Percentiles rank a stretch among this genome's conserved stretches.
These are phyloP conservation scores for Oryctolagus cuniculus DNA, from an alignment of 2,113 vertebrate species.

Conservation along the genomic window DNA sequence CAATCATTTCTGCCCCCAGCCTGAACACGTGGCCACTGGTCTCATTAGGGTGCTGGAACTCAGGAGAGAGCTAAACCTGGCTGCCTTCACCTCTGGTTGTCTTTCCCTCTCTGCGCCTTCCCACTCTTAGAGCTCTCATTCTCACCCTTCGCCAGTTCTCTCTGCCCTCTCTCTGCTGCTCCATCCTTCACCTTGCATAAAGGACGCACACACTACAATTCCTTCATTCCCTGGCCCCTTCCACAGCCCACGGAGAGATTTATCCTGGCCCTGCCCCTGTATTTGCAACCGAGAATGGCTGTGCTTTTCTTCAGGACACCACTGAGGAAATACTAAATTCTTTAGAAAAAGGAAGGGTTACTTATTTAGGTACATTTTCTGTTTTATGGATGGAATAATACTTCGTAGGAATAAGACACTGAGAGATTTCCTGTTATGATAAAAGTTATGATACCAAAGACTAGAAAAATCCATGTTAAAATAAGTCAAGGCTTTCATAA, in stretches of 20 bases:
- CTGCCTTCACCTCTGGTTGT: fast-evolving
- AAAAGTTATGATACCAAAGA: not conserved
- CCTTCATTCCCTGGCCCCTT: not conserved
- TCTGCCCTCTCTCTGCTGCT: not conserved
- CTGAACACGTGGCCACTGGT: not conserved
- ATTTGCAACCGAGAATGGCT: not conserved
- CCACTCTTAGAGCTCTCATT: not conserved
- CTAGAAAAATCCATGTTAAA: not conserved
- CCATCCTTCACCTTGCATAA: not conserved
- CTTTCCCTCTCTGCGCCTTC: not conserved
- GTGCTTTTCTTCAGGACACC: not conserved
- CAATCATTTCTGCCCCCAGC: not conserved
- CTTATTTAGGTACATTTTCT: not conserved
- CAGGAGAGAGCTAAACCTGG: not conserved
- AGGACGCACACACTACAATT: too few species aligned
- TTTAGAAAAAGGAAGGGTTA: not conserved
- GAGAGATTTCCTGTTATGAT: not conserved
- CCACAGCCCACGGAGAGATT: not conserved
- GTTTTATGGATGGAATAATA: not conserved
- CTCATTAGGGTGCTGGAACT: not conserved
- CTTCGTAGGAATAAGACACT: not conserved
- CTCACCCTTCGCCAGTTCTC: not conserved
- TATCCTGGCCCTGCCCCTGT: not conserved
- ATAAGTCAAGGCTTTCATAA: not conserved
- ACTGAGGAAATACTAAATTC: not conserved